Evolutionary conservation across 2,113 vertebrate species (phyloP).

Genomic region (Neodon shergylaensis): DNA sequence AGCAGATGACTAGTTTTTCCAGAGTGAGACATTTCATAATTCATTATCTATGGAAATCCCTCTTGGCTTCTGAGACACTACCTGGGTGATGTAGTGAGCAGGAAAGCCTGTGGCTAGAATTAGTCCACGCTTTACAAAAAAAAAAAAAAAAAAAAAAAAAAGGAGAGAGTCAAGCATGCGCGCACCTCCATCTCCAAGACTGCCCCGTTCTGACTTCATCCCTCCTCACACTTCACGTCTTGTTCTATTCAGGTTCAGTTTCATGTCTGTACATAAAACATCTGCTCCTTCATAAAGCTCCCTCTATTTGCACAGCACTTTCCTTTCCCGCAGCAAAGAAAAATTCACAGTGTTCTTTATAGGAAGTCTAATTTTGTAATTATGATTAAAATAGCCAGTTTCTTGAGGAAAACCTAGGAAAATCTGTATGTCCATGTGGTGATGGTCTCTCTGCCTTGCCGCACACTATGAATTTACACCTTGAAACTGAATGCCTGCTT

Average conservation of each 20-base stretch:
- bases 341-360: constrained; percentile 53
- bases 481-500: constrained; percentile 68
- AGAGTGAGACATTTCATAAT: constrained; percentile 89
- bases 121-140: constrained; percentile 77
- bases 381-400: constrained; percentile 64
- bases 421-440: background rate
- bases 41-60: constrained; percentile 88
- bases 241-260: constrained; percentile 67
- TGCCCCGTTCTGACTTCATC: constrained; percentile 76
- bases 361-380: constrained; percentile 74
- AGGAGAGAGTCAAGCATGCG: constrained; percentile 68
- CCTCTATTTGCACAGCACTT: constrained; percentile 78
- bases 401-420: constrained; percentile 59
- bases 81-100: constrained; percentile 77
- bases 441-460: background rate
- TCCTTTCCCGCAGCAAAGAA: constrained; percentile 67
- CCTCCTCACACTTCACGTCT: constrained; percentile 53
- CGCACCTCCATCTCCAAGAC: constrained; percentile 44
- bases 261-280: constrained; percentile 74
- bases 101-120: constrained; percentile 78
- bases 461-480: constrained; percentile 63
- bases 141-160: constrained; percentile 73
- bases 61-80: constrained; percentile 83
- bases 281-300: constrained; percentile 77
- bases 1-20: constrained; percentile 88